A percentile compares a stretch with the other conserved stretches of the same genome.
phyloP scores from a whole-genome alignment of 2,113 vertebrate species.

The Poicephalus meyeri region DNA sequence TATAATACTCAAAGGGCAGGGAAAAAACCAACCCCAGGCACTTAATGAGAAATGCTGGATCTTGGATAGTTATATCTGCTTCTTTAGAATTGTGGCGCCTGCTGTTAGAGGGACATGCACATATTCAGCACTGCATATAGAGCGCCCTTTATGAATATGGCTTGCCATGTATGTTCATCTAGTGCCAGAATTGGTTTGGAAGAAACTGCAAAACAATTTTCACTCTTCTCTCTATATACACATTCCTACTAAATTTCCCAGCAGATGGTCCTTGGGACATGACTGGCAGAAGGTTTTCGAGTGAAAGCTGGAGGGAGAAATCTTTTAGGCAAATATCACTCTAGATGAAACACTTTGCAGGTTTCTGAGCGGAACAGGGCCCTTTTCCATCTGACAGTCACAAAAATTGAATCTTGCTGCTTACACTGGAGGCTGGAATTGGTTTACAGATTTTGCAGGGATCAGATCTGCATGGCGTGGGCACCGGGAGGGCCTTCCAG shows the following conservation, averaged over 20 bases:
- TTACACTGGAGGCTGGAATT: neutral
- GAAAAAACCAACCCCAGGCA: neutral
- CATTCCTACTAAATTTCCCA: neutral
- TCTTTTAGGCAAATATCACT: conserved; percentile 61
- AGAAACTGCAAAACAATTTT: neutral
- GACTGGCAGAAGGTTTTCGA: neutral
- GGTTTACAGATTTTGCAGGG: conserved; percentile 9
- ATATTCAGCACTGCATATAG: neutral
- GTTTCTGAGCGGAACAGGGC: neutral
- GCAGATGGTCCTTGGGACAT: conserved; percentile 3
- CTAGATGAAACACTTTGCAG: conserved; percentile 12
- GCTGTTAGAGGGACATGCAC: neutral
- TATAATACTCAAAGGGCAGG: neutral
- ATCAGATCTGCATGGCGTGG: neutral
- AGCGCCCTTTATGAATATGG: neutral
- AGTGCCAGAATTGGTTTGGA: neutral
- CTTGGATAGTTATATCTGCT: neutral
- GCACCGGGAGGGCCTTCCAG: neutral
- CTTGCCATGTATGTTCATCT: neutral
- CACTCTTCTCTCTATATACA: neutral
- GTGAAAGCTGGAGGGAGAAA: conserved; percentile 9
- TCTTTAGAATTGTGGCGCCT: neutral
- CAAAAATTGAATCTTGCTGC: neutral
- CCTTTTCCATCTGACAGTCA: conserved; percentile 6
- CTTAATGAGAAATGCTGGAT: neutral